A percentile compares a stretch with the other conserved stretches of the same genome.
These are phyloP conservation scores for Nyctibius bracteatus DNA, from an alignment of 2,113 vertebrate species.

Conservation along the genomic window DNA sequence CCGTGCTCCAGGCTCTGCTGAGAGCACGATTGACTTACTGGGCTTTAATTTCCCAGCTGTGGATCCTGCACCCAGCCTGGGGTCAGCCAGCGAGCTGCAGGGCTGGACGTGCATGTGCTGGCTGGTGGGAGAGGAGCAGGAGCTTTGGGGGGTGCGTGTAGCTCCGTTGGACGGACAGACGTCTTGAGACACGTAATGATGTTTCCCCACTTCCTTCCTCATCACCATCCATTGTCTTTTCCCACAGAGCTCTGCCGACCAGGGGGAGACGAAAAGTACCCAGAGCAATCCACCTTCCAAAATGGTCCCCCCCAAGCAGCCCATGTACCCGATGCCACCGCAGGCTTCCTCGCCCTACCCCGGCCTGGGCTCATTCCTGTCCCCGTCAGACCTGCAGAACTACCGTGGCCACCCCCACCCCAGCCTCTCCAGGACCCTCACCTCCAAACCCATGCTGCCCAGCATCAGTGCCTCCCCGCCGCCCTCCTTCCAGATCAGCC, in stretches of 20 bases:
- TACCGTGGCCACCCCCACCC: slow-evolving; percentile 88
- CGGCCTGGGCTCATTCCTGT: slow-evolving; percentile 88
- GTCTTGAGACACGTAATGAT: accelerated
- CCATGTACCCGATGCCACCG: slow-evolving; percentile 88
- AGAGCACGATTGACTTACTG: accelerated
- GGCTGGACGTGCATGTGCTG: background rate
- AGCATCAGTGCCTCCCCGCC: slow-evolving; percentile 94
- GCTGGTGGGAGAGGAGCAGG: background rate
- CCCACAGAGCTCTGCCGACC: slow-evolving; percentile 87
- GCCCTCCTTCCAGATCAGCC: slow-evolving; percentile 94
- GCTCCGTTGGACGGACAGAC: accelerated
- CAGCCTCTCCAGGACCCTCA: slow-evolving; percentile 85
- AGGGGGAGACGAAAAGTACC: slow-evolving; percentile 83
- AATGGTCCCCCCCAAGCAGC: slow-evolving; percentile 89
- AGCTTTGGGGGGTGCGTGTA: accelerated
- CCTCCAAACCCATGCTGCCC: slow-evolving; percentile 91
- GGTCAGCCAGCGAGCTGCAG: background rate
- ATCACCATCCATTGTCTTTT: background rate
- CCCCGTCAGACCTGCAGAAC: slow-evolving; percentile 90
- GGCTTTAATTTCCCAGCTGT: background rate
- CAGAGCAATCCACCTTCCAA: slow-evolving; percentile 87
- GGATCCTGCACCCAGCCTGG: background rate
- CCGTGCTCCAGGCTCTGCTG: background rate
- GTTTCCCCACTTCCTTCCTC: background rate
- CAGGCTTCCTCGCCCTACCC: slow-evolving; percentile 89